phyloP scores from a whole-genome alignment of 2,113 vertebrate genomes.

The Cepphus grylle region DNA sequence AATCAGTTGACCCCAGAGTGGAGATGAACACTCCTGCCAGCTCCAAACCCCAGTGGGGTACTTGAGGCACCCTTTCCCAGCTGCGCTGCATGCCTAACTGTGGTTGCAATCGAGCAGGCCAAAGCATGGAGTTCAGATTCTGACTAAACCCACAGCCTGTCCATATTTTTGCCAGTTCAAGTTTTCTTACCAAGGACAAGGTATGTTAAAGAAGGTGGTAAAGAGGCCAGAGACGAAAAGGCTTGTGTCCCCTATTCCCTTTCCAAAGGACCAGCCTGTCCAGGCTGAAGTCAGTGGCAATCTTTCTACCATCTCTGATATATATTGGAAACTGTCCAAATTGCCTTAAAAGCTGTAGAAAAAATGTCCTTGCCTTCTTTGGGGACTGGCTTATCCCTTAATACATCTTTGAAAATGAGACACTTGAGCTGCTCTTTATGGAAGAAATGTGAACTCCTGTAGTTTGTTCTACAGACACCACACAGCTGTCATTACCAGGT shows the following conservation, averaged over 20 bases:
- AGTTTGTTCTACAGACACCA: not conserved
- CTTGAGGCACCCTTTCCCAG: not conserved
- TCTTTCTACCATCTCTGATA: not conserved
- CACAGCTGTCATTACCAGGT: not conserved
- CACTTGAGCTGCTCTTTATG: not conserved
- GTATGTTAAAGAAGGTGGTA: not conserved
- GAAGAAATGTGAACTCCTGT: not conserved
- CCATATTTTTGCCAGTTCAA: not conserved
- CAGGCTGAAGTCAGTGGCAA: not conserved
- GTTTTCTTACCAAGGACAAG: not conserved
- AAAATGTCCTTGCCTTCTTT: not conserved
- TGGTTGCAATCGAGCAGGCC: not conserved
- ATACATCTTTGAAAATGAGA: not conserved
- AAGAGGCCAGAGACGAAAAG: not conserved
- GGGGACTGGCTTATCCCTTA: not conserved
- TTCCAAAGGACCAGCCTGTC: not conserved
- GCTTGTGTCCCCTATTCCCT: not conserved
- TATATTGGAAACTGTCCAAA: not conserved
- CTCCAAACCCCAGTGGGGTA: not conserved
- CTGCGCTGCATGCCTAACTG: not conserved
- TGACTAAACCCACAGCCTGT: rapidly evolving
- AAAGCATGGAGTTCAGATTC: not conserved
- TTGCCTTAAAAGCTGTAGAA: not conserved
- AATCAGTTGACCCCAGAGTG: not conserved
- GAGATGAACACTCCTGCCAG: not conserved